Evolutionary conservation across 1,140 invertebrate genomes (phyloP).

Genomic region (Lerema accius): DNA sequence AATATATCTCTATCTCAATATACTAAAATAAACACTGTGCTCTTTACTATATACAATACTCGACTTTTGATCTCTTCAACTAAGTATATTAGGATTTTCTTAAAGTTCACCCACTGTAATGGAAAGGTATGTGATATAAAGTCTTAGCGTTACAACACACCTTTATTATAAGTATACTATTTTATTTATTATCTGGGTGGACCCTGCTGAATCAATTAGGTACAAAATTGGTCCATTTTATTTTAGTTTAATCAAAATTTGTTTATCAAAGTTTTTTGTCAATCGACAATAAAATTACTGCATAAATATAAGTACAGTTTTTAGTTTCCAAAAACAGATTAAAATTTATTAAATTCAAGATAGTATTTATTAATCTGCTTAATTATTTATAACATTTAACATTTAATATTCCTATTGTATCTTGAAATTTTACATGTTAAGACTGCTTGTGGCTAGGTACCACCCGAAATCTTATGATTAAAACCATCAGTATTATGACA

Average conservation of each 20-base stretch:
- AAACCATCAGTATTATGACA: constrained; percentile 54
- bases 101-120: neutral
- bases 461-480: constrained; percentile 17
- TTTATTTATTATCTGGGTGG: no score
- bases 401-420: neutral
- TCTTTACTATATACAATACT: neutral
- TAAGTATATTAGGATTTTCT: neutral
- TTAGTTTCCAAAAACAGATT: no score
- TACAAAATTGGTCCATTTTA: no score
- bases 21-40: neutral
- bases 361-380: no score
- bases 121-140: neutral
- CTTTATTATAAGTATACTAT: neutral
- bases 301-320: no score
- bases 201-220: no score
- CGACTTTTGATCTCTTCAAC: neutral
- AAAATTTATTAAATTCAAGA: no score
- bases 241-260: no score
- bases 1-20: neutral
- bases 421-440: neutral
- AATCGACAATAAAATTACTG: no score
- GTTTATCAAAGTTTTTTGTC: no score
- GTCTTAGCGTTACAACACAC: neutral
- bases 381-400: no score
- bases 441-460: neutral